Base-by-base conservation (phyloP, 2,113 vertebrate genomes). In the Apodemus sylvaticus region DNA sequence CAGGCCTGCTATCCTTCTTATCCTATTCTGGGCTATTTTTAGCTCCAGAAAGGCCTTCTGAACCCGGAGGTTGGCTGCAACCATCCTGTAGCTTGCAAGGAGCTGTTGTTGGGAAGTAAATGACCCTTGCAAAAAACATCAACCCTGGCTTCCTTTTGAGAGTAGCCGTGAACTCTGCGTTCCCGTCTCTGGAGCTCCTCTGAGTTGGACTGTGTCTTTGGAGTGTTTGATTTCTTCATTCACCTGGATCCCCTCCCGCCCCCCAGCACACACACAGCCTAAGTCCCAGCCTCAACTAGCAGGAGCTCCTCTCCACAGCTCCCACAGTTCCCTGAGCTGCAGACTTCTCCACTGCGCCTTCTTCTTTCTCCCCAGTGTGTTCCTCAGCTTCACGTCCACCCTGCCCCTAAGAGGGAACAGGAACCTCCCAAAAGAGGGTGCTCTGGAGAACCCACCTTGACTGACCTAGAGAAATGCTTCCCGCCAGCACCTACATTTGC, bases 401-500 rank as follows among this genome's bases (percentile, higher is more conserved):
- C 8, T 92, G 89, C 17, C 66, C 60, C 97, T 96, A 73, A 93
- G 97, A 97, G 81, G 97, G 83, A 96, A 31, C 39, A 48, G 66
- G 13, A 68, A 68, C 34, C 66, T 36, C 66, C 66, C 66, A 68
- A 68, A 34, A 68, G 66, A 68, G 34, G 31, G 14, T 4, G 10
- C 48, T 86, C 95, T 94, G 97, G 90, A 96, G 95, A 83, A 55
- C 42, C 79, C 39, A 62, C 73, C 0, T 0, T 42, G 92, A 96
- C 97, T 42, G 92, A 96, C 97, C 97, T 39, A 81, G 86, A 91
- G 90, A 77, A 94, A 93, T 73, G 88, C 71, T 82, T 96, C 94
- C 96, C 96, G 60, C 90, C 0, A 89, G 94, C 94, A 96, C 91
- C 89, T 48, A 34, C 96, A 96, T 97, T 94, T 78, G 42, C 94